Evolutionary conservation across 2,888 invertebrate species (phyloP).

Genomic region (Volucella inanis): DNA sequence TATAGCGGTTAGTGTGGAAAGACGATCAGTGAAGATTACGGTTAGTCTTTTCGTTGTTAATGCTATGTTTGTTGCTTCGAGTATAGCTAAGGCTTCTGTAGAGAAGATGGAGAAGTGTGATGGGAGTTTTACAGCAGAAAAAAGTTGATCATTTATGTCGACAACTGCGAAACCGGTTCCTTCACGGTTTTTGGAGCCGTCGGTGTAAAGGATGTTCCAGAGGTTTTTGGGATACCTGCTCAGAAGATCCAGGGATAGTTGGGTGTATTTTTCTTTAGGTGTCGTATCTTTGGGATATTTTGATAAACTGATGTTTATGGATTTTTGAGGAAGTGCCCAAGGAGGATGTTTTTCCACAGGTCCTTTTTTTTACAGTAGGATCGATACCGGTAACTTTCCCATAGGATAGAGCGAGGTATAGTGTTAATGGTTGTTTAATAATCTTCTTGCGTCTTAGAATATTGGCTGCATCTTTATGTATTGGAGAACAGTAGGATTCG

Average conservation of each 20-base stretch:
- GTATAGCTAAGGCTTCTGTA: slow-evolving; percentile 13
- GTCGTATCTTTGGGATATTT: no score
- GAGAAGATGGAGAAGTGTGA: slow-evolving; percentile 10
- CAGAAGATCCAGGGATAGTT: no score
- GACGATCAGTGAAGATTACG: slow-evolving; percentile 11
- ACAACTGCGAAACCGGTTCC: not conserved
- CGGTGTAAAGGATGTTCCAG: not conserved
- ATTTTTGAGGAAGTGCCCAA: no score
- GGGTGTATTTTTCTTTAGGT: no score
- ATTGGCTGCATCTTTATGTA: not conserved
- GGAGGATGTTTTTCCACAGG: no score
- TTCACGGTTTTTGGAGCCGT: not conserved
- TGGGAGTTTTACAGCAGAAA: not conserved
- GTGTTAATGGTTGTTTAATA: slow-evolving; percentile 3
- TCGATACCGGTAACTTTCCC: no score
- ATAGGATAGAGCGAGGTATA: no score
- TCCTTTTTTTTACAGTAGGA: no score
- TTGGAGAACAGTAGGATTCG: not conserved
- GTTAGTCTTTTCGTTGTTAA: not conserved
- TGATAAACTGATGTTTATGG: no score
- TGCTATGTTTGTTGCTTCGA: slow-evolving; percentile 4
- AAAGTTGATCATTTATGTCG: not conserved
- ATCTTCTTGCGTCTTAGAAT: slow-evolving; percentile 4
- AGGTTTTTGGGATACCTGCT: slow-evolving; percentile 2
- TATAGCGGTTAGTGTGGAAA: slow-evolving; percentile 10